A percentile compares a stretch with the other conserved stretches of the same genome.
phyloP scores from a whole-genome alignment of 1,140 invertebrate genomes.

The Lepeophtheirus salmonis region DNA sequence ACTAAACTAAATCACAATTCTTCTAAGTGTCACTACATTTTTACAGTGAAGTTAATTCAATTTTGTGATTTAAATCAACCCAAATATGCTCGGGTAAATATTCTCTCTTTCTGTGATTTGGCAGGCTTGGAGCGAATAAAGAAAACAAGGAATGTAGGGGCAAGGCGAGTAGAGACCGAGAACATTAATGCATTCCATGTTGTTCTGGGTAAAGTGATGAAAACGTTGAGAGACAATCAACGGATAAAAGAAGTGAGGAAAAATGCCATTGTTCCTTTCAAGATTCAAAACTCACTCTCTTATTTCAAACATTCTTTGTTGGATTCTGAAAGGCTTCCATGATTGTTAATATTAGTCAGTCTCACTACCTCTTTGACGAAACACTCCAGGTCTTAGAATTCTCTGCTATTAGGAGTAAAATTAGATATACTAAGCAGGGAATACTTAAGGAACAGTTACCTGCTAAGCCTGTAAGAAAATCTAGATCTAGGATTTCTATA shows the following conservation, averaged over 20 bases:
- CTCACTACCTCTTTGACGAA: conserved; percentile 15
- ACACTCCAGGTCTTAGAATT: conserved; percentile 15
- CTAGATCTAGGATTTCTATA: no score
- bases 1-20: conserved; percentile 65
- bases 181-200: conserved; percentile 76
- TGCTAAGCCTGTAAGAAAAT: no score
- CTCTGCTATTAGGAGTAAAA: conserved; percentile 7
- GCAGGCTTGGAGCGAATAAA: conserved; percentile 68
- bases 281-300: neutral
- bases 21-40: conserved; percentile 69
- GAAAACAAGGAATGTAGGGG: conserved; percentile 64
- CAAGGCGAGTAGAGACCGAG: conserved; percentile 60
- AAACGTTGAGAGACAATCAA: no score
- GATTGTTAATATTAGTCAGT: conserved; percentile 5
- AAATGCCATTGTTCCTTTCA: conserved; percentile 27
- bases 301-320: neutral
- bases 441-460: no score
- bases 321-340: conserved; percentile 3
- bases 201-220: conserved; percentile 62
- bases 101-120: conserved; percentile 64
- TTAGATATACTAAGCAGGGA: no score
- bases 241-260: no score
- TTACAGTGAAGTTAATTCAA: conserved; percentile 52
- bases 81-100: conserved; percentile 22
- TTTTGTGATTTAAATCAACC: conserved; percentile 19